Evolutionary conservation across 2,797 vertebrate genomes (phyloP), one percentile per base, ranked within the genome.

Genomic region (Mastacembelus armatus): DNA sequence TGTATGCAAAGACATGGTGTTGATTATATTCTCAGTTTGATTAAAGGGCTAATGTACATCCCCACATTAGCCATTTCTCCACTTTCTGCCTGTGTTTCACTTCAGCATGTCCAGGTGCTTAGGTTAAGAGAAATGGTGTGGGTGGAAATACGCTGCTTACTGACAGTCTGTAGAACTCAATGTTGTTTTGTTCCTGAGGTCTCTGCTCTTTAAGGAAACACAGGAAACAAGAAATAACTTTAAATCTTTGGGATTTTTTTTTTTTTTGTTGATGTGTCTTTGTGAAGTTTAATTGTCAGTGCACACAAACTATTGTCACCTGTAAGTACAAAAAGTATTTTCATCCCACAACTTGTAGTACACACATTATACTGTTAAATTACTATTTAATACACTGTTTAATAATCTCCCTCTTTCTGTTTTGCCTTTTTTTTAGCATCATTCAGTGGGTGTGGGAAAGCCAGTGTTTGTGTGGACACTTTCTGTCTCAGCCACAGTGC

Each of bases 391-490:
- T 62, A n/a, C 54, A 57, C 45, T 19, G 39, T 35, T n/a, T n/a
- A n/a, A n/a, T n/a, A n/a, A 3, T 65, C 36, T 7, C 11, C 67
- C 48, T 66, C 21, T 72, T 36, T 71, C 47, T 49, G 24, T 57
- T 22, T 61, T 32, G 32, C 71, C 74, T 39, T 51, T 78, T 66
- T 63, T 85, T 68, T 69, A 36, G 84, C 86, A 81, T 74, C 19
- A 10, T 27, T 78, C 80, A 83, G 77, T 56, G 74, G 78, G 72
- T 83, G 70, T 80, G 81, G 65, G 60, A 62, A 75, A 79, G 74
- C 60, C 85, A 44, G 66, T 78, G 84, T 81, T 81, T 48, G 74
- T 60, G 57, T 78, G 87, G 84, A 81, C 84, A 71, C 81, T 79
- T 59, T 86, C 77, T 81, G 76, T 86, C 81, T 91, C 60, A 45